These are phyloP conservation scores for Eudyptes chrysolophus DNA, from an alignment of 2,113 vertebrate species.

Conservation along the genomic window DNA sequence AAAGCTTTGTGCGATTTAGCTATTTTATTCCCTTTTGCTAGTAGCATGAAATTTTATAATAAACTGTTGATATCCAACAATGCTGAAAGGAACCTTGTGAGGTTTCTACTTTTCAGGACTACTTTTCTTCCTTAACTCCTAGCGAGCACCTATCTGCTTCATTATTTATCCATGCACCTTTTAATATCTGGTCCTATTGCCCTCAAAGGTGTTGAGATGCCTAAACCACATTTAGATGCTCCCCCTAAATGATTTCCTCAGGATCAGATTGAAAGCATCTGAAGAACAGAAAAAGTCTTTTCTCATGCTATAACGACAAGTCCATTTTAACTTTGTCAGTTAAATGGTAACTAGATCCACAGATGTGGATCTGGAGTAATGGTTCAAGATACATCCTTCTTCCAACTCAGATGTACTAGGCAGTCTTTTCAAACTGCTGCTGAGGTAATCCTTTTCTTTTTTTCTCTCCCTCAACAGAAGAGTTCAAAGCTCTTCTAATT, in stretches of 20 bases:
- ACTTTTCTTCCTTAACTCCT: not conserved
- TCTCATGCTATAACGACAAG: not conserved
- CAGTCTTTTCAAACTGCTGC: not conserved
- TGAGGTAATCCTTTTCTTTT: not conserved
- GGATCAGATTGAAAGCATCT: not conserved
- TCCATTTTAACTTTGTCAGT: not conserved
- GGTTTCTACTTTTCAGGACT: not conserved
- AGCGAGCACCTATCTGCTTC: not conserved
- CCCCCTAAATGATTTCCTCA: not conserved
- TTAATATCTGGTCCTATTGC: not conserved
- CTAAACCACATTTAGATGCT: not conserved
- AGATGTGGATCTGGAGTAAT: not conserved
- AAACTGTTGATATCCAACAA: not conserved
- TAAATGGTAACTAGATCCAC: not conserved
- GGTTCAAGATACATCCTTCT: not conserved
- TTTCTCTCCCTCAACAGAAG: not conserved
- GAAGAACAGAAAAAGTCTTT: not conserved
- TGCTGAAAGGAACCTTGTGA: not conserved
- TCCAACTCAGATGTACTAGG: not conserved
- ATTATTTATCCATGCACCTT: not conserved
- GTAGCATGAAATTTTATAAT: not conserved
- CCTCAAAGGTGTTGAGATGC: not conserved
- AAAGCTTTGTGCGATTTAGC: not conserved
- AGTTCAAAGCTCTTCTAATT: conserved; percentile 25
- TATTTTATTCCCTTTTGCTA: not conserved